Percentiles rank a stretch among this genome's conserved stretches.
phyloP scores from a whole-genome alignment of 2,113 vertebrate genomes.

The Clarias magur region DNA sequence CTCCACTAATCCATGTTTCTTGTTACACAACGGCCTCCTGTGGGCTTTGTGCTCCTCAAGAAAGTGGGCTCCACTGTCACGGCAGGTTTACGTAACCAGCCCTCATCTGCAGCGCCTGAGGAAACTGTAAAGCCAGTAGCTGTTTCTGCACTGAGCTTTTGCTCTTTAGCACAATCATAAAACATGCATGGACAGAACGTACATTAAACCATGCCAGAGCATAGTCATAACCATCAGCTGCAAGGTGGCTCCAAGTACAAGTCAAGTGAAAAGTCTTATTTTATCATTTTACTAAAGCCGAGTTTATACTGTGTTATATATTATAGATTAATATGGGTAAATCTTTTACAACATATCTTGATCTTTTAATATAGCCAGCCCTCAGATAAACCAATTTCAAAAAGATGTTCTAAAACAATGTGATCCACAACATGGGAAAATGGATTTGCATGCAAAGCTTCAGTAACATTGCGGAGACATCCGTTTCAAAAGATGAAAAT shows the following conservation, averaged over 20 bases:
- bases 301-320: background rate
- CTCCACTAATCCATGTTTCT: conserved; percentile 38
- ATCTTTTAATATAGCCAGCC: background rate
- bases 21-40: conserved; percentile 48
- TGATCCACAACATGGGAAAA: background rate
- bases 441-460: background rate
- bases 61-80: conserved; percentile 25
- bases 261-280: background rate
- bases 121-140: background rate
- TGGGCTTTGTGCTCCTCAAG: conserved; percentile 5
- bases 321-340: background rate
- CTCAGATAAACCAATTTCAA: background rate
- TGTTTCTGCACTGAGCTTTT: conserved; percentile 6
- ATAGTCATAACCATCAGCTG: background rate
- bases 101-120: conserved; percentile 23
- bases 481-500: background rate
- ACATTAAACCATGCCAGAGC: background rate
- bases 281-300: background rate
- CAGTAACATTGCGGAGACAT: background rate
- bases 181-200: conserved; percentile 13
- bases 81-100: conserved; percentile 39
- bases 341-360: background rate
- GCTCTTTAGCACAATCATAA: conserved; percentile 1
- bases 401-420: background rate
- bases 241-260: background rate